Base-by-base conservation (phyloP, 2,888 invertebrate species). In the Andrena bicolor region DNA sequence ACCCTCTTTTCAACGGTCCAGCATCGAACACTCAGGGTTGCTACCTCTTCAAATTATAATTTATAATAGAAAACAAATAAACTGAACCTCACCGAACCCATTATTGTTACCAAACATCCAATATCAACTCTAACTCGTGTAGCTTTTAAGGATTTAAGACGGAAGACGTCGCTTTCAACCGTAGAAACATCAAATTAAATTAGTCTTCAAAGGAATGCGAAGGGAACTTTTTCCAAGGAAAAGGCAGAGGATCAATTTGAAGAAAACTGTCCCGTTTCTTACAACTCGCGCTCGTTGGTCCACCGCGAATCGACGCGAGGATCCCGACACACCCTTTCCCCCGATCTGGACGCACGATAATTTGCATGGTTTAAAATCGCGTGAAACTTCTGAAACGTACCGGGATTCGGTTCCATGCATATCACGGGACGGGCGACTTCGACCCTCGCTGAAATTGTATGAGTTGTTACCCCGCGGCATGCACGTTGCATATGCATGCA, bases 401-500 rank as follows among this genome's bases (percentile, higher is more conserved):
- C 63, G 49, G 81, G 75, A 88, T 84, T 84, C 75, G 72, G 77
- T 77, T 78, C 91, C 89, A 90, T 92, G 91, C 90, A 92, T 91
- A 92, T 90, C 89, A 86, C 89, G 87, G 86, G 81, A 28, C 49
- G 48, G 86, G 83, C 82, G 87, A 88, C 88, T 91, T 89, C 86
- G 85, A 87, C 86, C 86, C 85, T 66, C 82, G 76, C 82, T 82
- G 82, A 71, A 83, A 83, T 86, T 75, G 74, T 90, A 91, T 92
- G 92, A 93, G 92, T 93, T 92, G 92, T 93, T 92, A 92, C 91
- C 91, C 89, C 82, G 84, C 89, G 90, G 90, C 91, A 91, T 92
- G 91, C 90, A 91, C 90, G 87, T 90, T 93, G 92, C 92, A 93
- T 93, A 93, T 93, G 92, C 93, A 93, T 93, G 91, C 86, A 30